phyloP scores from a whole-genome alignment of 2,113 vertebrate genomes.

The Glaucomys volans region DNA sequence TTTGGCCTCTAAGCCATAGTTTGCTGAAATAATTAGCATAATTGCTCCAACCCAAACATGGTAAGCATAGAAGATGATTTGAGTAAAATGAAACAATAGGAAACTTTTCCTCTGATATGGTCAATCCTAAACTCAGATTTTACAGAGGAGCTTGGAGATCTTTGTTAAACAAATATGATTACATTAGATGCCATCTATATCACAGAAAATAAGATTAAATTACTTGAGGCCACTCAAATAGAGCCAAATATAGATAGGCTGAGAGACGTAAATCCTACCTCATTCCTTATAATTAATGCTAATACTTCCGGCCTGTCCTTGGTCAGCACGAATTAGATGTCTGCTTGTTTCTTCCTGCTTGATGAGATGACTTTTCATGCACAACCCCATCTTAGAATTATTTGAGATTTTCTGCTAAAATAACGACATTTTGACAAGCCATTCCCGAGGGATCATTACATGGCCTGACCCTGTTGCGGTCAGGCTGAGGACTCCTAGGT shows the following conservation, averaged over 20 bases:
- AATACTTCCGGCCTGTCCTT: neutral
- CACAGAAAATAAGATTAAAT: neutral
- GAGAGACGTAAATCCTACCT: neutral
- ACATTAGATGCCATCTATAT: neutral
- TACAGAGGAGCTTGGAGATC: neutral
- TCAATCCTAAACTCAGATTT: neutral
- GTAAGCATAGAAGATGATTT: neutral
- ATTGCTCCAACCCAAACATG: neutral
- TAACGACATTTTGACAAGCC: neutral
- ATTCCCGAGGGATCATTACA: neutral
- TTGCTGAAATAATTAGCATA: neutral
- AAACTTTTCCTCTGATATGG: neutral
- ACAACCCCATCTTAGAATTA: neutral
- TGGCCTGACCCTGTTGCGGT: neutral
- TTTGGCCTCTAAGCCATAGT: neutral
- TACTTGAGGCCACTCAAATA: neutral
- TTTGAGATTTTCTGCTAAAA: neutral
- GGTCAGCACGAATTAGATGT: neutral
- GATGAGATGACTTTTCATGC: neutral
- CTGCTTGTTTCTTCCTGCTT: neutral
- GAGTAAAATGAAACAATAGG: neutral
- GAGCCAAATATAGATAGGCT: neutral
- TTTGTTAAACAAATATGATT: conserved; percentile 10
- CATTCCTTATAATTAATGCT: neutral
- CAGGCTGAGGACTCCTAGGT: neutral